These are phyloP conservation scores for Carcharodon carcharias DNA, from an alignment of 2,797 vertebrate genomes.

Conservation along the genomic window DNA sequence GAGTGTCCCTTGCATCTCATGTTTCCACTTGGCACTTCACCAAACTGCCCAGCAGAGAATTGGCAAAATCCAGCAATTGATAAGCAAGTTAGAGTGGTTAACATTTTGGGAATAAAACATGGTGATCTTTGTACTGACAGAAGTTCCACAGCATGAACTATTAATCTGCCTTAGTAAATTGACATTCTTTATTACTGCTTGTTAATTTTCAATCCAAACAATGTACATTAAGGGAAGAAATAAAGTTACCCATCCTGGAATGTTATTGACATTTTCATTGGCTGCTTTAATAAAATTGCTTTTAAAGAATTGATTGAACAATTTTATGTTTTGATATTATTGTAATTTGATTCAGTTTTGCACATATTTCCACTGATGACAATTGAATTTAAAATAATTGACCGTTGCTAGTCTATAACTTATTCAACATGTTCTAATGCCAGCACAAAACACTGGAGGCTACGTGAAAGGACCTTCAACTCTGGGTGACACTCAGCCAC, in stretches of 20 bases:
- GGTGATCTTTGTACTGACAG: background rate
- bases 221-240: background rate
- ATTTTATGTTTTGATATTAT: background rate
- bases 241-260: background rate
- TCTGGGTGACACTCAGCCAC: background rate
- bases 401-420: background rate
- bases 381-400: background rate
- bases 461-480: background rate
- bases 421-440: background rate
- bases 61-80: background rate
- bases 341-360: background rate
- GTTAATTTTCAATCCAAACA: conserved; percentile 12
- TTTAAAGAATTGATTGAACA: conserved; percentile 4
- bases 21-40: background rate
- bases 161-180: background rate
- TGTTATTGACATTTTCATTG: background rate
- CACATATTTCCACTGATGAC: background rate
- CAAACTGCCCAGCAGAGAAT: background rate
- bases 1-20: background rate
- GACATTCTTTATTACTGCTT: background rate
- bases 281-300: background rate
- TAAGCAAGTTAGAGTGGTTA: background rate
- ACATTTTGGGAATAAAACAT: background rate
- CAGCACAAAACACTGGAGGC: background rate
- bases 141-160: background rate